These are phyloP conservation scores for Formica selysi DNA, from an alignment of 1,140 invertebrate genomes.

Conservation along the genomic window DNA sequence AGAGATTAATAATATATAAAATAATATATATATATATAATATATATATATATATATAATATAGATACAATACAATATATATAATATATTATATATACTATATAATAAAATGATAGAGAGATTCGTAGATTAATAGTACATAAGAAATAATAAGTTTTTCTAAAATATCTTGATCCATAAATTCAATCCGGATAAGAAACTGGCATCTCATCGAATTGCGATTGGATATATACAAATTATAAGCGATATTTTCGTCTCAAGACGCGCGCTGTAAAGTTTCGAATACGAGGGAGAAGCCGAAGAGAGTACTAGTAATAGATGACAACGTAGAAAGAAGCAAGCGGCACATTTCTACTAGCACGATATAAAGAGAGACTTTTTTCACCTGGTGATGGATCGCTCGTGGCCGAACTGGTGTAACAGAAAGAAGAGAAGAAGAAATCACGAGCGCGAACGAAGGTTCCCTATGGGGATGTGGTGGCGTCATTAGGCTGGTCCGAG, in stretches of 20 bases:
- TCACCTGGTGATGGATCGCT: conserved; percentile 77
- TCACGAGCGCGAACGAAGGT: conserved; percentile 78
- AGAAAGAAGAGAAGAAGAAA: conserved; percentile 80
- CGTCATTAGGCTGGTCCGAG: conserved; percentile 81
- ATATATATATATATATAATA: neutral
- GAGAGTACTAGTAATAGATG: conserved; percentile 66
- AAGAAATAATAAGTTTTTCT: neutral
- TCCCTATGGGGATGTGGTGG: conserved; percentile 81
- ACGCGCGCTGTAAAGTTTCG: conserved; percentile 8
- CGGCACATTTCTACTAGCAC: conserved; percentile 61
- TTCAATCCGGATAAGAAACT: neutral
- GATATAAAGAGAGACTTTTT: conserved; percentile 80
- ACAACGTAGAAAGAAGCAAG: conserved; percentile 58
- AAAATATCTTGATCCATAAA: neutral
- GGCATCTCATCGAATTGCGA: neutral
- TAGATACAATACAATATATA: neutral
- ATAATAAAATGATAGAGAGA: neutral
- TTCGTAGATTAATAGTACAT: neutral
- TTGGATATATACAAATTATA: conserved; percentile 13
- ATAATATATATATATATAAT: neutral
- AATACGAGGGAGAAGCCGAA: conserved; percentile 32
- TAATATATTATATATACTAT: neutral
- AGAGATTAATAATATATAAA: neutral
- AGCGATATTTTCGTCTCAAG: conserved; percentile 18
- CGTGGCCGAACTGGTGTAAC: conserved; percentile 74